These are phyloP conservation scores for Osmerus eperlanus DNA, from an alignment of 2,113 vertebrate genomes.

Conservation along the genomic window DNA sequence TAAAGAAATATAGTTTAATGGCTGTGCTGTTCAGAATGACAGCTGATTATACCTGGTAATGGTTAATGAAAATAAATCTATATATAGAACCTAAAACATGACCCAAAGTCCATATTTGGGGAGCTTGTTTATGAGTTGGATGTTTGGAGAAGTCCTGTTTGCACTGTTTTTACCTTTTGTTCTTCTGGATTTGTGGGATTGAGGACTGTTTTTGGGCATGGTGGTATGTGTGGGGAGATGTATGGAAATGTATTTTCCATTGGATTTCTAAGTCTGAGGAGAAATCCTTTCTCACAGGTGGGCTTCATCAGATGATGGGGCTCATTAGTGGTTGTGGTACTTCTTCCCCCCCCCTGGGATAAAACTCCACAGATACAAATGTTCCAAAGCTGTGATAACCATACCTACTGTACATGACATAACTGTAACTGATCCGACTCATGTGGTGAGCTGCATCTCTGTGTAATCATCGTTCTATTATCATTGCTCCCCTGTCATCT, in stretches of 20 bases:
- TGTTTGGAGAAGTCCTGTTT: neutral
- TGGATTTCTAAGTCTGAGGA: no score
- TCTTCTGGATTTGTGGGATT: neutral
- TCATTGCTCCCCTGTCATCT: neutral
- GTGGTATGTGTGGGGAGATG: neutral
- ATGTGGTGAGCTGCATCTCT: constrained; percentile 16
- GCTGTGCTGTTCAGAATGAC: no score
- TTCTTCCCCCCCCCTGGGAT: constrained; percentile 16
- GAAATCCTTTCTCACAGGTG: no score
- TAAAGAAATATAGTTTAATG: neutral
- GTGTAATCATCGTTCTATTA: neutral
- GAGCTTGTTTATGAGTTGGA: constrained; percentile 7
- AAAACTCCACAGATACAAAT: constrained; percentile 32
- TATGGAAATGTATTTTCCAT: neutral
- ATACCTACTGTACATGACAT: constrained; percentile 29
- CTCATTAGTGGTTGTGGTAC: neutral
- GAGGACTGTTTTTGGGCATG: constrained; percentile 11
- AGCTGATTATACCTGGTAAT: no score
- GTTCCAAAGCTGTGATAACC: constrained; percentile 24
- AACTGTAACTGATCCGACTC: constrained; percentile 5
- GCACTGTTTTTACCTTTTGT: neutral
- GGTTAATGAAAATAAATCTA: neutral
- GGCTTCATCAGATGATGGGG: no score
- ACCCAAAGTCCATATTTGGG: constrained; percentile 5
- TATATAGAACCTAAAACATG: neutral